These are phyloP conservation scores for Deladenus siricidicola DNA, from an alignment of 2,888 invertebrate genomes.

Conservation along the genomic window DNA sequence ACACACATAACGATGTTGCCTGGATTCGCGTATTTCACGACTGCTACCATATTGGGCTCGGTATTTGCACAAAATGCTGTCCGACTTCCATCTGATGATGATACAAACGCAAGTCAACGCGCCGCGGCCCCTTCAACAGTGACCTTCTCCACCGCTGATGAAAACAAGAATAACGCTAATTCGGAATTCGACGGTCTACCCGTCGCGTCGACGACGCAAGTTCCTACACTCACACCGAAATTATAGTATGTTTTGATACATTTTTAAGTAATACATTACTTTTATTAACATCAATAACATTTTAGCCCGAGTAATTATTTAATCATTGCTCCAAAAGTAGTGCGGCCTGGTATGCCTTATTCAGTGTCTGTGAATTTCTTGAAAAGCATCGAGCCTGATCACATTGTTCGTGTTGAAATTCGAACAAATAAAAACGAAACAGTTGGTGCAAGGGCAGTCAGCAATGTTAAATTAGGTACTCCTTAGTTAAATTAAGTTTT, in stretches of 20 bases:
- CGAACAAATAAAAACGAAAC: slow-evolving; percentile 45
- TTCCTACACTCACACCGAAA: too few relatives aligned
- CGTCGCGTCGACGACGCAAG: too few relatives aligned
- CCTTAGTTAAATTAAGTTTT: background rate
- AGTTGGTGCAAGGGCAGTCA: slow-evolving; percentile 44
- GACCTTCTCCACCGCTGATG: too few relatives aligned
- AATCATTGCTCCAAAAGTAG: slow-evolving; percentile 53
- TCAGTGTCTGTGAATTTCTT: slow-evolving; percentile 54
- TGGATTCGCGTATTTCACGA: too few relatives aligned
- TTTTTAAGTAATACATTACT: background rate
- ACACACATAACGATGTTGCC: too few relatives aligned
- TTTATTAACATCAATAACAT: background rate
- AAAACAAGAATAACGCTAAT: too few relatives aligned
- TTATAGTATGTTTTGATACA: background rate
- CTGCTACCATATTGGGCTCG: too few relatives aligned
- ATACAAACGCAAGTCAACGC: too few relatives aligned
- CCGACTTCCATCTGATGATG: too few relatives aligned
- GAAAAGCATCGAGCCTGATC: slow-evolving; percentile 41
- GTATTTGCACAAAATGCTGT: too few relatives aligned
- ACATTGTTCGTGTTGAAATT: slow-evolving; percentile 49
- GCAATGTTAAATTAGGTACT: slow-evolving; percentile 33
- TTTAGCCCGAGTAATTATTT: slow-evolving; percentile 49
- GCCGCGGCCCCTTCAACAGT: too few relatives aligned
- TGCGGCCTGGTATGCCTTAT: slow-evolving; percentile 54
- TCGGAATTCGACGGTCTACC: too few relatives aligned